Evolutionary conservation across 2,797 vertebrate genomes (phyloP).

Genomic region (Pantherophis vulpinus): DNA sequence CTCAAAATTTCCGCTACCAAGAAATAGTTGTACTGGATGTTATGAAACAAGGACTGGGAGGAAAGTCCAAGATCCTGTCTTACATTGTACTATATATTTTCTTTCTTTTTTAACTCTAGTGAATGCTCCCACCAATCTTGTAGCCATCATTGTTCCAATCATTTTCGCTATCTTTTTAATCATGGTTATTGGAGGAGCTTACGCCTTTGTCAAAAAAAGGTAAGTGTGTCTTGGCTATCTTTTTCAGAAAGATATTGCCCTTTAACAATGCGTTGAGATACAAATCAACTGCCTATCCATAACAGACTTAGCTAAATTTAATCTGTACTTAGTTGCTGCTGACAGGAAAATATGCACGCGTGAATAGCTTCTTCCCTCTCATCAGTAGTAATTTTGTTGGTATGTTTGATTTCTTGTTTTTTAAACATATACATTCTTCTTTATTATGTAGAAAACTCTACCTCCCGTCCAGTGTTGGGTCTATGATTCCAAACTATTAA

Average conservation of each 20-base stretch:
- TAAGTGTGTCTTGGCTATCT: conserved; percentile 54
- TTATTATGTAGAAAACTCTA: neutral
- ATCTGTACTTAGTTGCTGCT: neutral
- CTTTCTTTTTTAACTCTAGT: conserved; percentile 52
- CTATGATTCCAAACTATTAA: neutral
- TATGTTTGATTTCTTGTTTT: neutral
- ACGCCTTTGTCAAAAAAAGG: conserved; percentile 87
- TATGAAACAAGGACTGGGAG: neutral
- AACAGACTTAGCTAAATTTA: neutral
- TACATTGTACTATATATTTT: neutral
- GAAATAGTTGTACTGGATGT: neutral
- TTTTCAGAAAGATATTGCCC: neutral
- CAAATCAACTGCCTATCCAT: neutral
- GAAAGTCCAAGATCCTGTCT: neutral
- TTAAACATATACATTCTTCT: neutral
- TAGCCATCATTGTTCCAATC: conserved; percentile 85
- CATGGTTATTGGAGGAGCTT: conserved; percentile 76
- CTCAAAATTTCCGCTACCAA: too few species aligned
- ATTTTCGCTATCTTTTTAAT: conserved; percentile 84
- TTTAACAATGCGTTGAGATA: neutral
- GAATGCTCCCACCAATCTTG: conserved; percentile 73
- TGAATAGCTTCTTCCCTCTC: neutral
- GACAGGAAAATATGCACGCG: neutral
- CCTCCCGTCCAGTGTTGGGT: neutral
- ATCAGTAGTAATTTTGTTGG: neutral